A percentile compares a stretch with the other conserved stretches of the same genome.
phyloP scores from a whole-genome alignment of 2,113 vertebrate genomes.

The Stigmatopora nigra region DNA sequence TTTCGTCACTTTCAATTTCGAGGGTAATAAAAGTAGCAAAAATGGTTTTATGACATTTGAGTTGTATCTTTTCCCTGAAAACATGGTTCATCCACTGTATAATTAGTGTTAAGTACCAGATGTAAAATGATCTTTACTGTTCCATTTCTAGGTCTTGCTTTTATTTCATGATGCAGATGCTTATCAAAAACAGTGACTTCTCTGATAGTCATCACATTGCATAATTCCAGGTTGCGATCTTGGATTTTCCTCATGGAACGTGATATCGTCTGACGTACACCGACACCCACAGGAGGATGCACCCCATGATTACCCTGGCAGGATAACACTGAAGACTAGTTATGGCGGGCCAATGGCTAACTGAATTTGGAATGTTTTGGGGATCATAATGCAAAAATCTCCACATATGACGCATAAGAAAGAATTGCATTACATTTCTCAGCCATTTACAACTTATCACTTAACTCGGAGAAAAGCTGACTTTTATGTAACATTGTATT shows the following conservation, averaged over 20 bases:
- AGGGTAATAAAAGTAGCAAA: too few species aligned
- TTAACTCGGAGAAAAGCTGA: constrained; percentile 23
- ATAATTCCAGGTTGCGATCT: constrained; percentile 14
- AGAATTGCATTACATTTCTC: not conserved
- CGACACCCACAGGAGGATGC: constrained; percentile 14
- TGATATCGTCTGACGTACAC: constrained; percentile 17
- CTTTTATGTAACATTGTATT: not conserved
- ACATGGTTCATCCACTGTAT: not conserved
- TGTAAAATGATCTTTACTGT: constrained; percentile 57
- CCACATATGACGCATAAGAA: not conserved
- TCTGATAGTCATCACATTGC: not conserved
- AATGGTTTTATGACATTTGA: not conserved
- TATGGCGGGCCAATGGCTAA: not conserved
- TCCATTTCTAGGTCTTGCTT: constrained; percentile 48
- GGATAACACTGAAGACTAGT: constrained; percentile 5
- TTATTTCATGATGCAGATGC: constrained; percentile 70
- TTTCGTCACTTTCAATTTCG: too few species aligned
- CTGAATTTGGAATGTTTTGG: not conserved
- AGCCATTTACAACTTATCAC: constrained; percentile 40
- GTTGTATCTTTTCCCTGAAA: not conserved
- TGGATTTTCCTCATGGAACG: constrained; percentile 34
- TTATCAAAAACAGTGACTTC: constrained; percentile 67
- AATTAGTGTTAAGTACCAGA: not conserved
- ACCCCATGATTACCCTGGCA: constrained; percentile 6
- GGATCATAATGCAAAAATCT: not conserved